Evolutionary conservation across 2,113 vertebrate genomes (phyloP).

Genomic region (Proteles cristata): DNA sequence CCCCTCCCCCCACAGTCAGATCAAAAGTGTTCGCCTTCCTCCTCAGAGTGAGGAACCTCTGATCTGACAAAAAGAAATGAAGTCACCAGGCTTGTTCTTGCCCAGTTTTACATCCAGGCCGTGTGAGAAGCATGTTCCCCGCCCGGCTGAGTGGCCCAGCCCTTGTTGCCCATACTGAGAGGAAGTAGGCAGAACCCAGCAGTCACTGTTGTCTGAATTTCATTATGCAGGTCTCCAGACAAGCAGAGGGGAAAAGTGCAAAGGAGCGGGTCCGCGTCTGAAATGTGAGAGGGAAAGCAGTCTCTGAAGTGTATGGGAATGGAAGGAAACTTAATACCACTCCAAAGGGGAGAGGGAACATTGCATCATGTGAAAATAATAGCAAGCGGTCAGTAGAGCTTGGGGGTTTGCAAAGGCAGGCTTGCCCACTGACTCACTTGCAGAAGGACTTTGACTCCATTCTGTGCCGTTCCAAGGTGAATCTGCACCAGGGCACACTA

Average conservation of each 20-base stretch:
- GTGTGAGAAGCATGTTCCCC: slow-evolving; percentile 76
- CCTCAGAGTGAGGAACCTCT: slow-evolving; percentile 77
- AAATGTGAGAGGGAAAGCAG: slow-evolving; percentile 85
- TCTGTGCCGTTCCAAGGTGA: neutral
- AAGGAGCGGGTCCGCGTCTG: slow-evolving; percentile 83
- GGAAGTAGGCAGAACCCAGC: slow-evolving; percentile 62
- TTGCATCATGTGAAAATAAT: slow-evolving; percentile 85
- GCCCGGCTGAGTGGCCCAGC: slow-evolving; percentile 69
- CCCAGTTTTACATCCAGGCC: slow-evolving; percentile 73
- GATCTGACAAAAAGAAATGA: slow-evolving; percentile 85
- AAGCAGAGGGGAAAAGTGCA: slow-evolving; percentile 85
- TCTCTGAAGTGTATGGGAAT: slow-evolving; percentile 85
- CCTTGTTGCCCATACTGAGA: slow-evolving; percentile 71
- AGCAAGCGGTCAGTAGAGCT: slow-evolving; percentile 75
- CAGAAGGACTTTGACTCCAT: neutral
- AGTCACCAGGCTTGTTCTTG: slow-evolving; percentile 75
- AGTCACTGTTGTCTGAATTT: slow-evolving; percentile 85
- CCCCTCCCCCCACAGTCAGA: neutral
- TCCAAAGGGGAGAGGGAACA: slow-evolving; percentile 78
- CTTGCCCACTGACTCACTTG: neutral
- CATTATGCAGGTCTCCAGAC: slow-evolving; percentile 84
- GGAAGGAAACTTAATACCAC: slow-evolving; percentile 82
- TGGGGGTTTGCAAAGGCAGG: slow-evolving; percentile 65
- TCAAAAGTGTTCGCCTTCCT: slow-evolving; percentile 61
- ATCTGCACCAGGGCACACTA: neutral